Base-by-base conservation (phyloP, 2,797 vertebrate species). In the Poecile montanus region DNA sequence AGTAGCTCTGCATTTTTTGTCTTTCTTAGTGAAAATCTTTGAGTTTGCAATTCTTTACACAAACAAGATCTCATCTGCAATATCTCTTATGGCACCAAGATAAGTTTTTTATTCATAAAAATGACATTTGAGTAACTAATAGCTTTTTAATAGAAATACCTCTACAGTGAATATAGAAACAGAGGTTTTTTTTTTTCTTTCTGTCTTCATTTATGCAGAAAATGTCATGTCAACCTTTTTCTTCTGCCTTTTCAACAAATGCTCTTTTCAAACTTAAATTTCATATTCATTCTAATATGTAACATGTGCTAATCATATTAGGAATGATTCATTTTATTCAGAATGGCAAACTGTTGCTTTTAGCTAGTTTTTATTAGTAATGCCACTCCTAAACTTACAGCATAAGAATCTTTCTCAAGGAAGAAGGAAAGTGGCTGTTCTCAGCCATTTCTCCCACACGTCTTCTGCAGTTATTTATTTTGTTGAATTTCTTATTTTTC, bases 161-260 rank as follows among this genome's bases (percentile, higher is more conserved):
- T 88, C 74, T 75, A 51, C 82, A 95, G 91, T 93, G 22, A 97
- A 86, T 68, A 66, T 79, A 81, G 87, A 96, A 94, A 94, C 13
- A 86, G 44, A 32, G 21, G 6, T 40, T 40, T 72, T 48, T 40
- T 72, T 48, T 93, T 90, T 92, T 83, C 77, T 70, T 88, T 88
- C 74, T 26, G 38, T 89, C n/a, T 60, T 82, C 79, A 70, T 93
- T 97, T 95, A 87, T 81, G 36, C 40, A 81, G 95, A 78, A 95
- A 91, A 96, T 85, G 94, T 87, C 85, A 94, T 54, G 92, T 93
- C 93, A 94, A 91, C 44, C 40, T 89, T 97, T 96, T 95, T 83
- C 74, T 88, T 79, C 57, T 94, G 51, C 47, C 62, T 95, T 96
- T 94, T 89, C 16, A 0, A 95, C 68, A 95, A 94, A 88, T 91